Base-by-base conservation (phyloP, 2,888 invertebrate species). In the Apeira syringaria region DNA sequence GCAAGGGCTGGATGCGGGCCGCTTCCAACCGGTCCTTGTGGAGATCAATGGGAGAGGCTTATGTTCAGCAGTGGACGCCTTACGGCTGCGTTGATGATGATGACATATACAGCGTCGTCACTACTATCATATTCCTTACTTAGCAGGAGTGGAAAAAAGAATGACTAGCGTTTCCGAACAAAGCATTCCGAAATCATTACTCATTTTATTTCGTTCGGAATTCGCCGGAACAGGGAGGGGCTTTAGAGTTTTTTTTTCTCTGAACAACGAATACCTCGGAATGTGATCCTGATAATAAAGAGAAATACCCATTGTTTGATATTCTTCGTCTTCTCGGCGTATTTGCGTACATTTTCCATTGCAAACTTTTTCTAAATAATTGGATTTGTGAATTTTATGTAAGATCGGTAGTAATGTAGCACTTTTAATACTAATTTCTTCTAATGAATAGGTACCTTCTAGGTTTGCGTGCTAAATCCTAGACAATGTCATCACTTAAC, bases 91-190 rank as follows among this genome's bases (percentile, higher is more conserved):
- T 15, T 3, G 2, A 18, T 26, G 20, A 37, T 43, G 46, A 36
- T 39, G 40, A 39, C 51, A 32, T 46, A 53, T 38, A 44, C 8
- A 28, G 52, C 56, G 7, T 2, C 40, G 52, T 61, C 61, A 65
- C 59, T 54, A 38, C 44, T 33, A 53, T 64, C 50, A 53, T 47
- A 50, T 53, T 53, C 37, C 31, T 50, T 47, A 41, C 42, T 43
- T 46, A 38, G 44, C 38, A 45, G 37, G 48, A 59, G 64, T 58
- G 61, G 61, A 65, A 57, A 47, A 40, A 58, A 65, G 64, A 66
- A 61, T 69, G 71, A 71, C 68, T 72, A 53, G 64, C 62, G 42
- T 53, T 54, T 62, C 56, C 39, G 43, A 57, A 64, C 56, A 62
- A 66, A 57, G 55, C 35, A 56, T 56, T 57, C 47, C 44, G 52